Conservation (phyloP, 2,113 vertebrate species). For the Procavia capensis region DNA sequence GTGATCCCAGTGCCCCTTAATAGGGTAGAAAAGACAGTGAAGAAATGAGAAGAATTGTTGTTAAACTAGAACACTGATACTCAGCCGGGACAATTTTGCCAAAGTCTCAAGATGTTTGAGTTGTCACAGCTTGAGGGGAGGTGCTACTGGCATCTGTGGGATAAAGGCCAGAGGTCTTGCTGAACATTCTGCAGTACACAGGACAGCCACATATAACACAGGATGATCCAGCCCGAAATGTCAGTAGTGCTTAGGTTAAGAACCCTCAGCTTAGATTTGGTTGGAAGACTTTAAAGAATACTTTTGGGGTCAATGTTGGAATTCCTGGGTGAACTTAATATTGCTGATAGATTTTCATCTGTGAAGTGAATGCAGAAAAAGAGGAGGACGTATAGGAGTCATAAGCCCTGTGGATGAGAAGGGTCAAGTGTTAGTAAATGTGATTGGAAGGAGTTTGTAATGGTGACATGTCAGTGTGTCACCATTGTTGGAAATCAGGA, state of each 20-base stretch:
- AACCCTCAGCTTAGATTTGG: neutral
- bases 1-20: neutral
- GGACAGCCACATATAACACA: neutral
- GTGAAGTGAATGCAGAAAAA: neutral
- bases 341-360: neutral
- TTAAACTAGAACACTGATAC: constrained; percentile 21
- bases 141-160: neutral
- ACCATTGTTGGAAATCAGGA: neutral
- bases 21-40: neutral
- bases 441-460: neutral
- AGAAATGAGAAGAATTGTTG: neutral
- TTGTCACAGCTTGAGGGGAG: neutral
- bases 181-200: neutral
- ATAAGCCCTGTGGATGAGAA: constrained; percentile 16
- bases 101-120: neutral
- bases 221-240: neutral
- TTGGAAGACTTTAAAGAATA: neutral
- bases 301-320: neutral
- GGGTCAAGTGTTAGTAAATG: neutral
- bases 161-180: neutral
- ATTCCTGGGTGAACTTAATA: neutral
- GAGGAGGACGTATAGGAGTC: neutral
- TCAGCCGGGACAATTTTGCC: neutral
- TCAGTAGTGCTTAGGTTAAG: neutral
- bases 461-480: neutral